These are phyloP conservation scores for Castor canadensis DNA, from an alignment of 2,113 vertebrate genomes.

Conservation along the genomic window DNA sequence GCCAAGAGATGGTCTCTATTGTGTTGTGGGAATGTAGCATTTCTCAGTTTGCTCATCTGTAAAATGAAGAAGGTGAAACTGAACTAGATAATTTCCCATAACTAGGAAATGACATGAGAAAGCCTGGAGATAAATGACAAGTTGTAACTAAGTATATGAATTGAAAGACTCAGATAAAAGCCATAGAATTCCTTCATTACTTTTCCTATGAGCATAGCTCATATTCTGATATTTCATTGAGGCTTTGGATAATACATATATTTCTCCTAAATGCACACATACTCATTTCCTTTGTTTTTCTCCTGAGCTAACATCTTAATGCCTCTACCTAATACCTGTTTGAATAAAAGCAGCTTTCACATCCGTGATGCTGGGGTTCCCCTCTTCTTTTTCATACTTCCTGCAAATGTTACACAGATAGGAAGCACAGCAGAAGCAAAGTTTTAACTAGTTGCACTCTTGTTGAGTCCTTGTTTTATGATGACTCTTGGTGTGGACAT, in stretches of 20 bases:
- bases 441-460: neutral
- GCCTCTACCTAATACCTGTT: neutral
- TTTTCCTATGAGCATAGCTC: neutral
- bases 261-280: neutral
- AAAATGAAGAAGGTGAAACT: neutral
- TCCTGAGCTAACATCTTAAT: neutral
- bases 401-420: neutral
- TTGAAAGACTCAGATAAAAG: neutral
- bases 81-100: neutral
- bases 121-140: neutral
- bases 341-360: conserved; percentile 21
- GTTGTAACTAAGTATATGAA: neutral
- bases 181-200: neutral
- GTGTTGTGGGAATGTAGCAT: neutral
- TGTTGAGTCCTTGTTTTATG: neutral
- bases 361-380: neutral
- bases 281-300: neutral
- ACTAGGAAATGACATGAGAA: neutral
- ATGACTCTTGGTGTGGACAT: neutral
- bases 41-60: neutral
- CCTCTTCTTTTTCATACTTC: neutral
- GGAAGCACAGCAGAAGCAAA: neutral
- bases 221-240: too few relatives aligned
- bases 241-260: too few relatives aligned
- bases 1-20: too few relatives aligned